phyloP scores from a whole-genome alignment of 2,113 vertebrate genomes.

The Barnardius zonarius region DNA sequence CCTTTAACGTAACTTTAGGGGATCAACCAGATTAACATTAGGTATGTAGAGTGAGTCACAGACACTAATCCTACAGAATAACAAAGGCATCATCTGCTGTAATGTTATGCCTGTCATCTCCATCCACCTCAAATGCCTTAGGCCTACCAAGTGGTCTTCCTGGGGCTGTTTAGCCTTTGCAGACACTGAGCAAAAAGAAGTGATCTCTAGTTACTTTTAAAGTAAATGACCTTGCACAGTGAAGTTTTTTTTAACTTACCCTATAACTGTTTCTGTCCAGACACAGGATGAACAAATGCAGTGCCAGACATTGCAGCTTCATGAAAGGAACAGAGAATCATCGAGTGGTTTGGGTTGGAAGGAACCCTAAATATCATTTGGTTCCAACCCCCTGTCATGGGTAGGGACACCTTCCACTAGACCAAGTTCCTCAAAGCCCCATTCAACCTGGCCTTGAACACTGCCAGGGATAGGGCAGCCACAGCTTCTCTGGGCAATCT shows the following conservation, averaged over 20 bases:
- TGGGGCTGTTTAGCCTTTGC: background rate
- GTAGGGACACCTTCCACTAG: background rate
- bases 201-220: background rate
- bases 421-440: background rate
- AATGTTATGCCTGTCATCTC: background rate
- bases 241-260: background rate
- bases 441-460: background rate
- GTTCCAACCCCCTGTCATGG: background rate
- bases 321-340: background rate
- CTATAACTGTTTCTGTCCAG: background rate
- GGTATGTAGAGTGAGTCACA: background rate
- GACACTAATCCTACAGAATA: background rate
- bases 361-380: background rate
- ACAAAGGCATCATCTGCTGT: background rate
- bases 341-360: background rate
- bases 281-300: background rate
- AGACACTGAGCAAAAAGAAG: background rate
- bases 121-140: background rate
- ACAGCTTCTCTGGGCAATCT: background rate
- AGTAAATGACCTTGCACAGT: background rate
- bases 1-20: background rate
- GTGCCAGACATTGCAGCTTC: background rate
- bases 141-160: background rate
- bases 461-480: background rate
- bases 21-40: background rate